Conservation (phyloP, 2,113 vertebrate species). For the Dolichotis patagonum region DNA sequence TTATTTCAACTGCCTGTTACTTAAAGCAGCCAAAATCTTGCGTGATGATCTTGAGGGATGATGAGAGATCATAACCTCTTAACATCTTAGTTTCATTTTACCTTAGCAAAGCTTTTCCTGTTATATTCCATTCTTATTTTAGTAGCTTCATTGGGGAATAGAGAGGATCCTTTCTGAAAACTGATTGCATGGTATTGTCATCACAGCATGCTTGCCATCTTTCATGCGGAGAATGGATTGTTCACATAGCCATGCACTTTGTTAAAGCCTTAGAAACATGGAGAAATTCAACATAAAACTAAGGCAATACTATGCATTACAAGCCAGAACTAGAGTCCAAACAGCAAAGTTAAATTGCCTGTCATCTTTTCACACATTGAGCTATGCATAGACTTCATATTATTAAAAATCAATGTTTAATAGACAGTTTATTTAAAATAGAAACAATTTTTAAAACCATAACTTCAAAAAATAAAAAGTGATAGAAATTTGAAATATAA, state of each 20-base stretch:
- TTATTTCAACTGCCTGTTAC: constrained; percentile 11
- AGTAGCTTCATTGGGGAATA: constrained; percentile 20
- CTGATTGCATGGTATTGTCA: constrained; percentile 51
- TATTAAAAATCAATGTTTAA: constrained; percentile 53
- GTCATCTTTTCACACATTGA: constrained; percentile 49
- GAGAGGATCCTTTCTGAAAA: constrained; percentile 40
- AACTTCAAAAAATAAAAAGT: neutral
- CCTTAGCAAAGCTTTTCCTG: constrained; percentile 20
- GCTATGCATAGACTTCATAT: neutral
- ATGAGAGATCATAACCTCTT: constrained; percentile 25
- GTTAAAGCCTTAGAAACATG: constrained; percentile 47
- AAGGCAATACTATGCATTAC: constrained; percentile 28
- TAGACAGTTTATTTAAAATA: constrained; percentile 50
- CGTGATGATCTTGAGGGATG: neutral
- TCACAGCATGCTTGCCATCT: constrained; percentile 56
- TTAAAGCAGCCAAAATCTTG: constrained; percentile 45
- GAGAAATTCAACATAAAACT: constrained; percentile 49
- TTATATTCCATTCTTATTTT: constrained; percentile 46
- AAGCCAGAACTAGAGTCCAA: neutral
- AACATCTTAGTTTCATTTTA: neutral
- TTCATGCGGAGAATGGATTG: constrained; percentile 57
- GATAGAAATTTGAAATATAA: neutral
- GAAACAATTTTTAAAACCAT: constrained; percentile 33
- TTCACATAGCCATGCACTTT: constrained; percentile 48
- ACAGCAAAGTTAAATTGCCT: constrained; percentile 35